Evolutionary conservation across 2,113 vertebrate genomes (phyloP).

Genomic region (Dendrocopos noguchii): DNA sequence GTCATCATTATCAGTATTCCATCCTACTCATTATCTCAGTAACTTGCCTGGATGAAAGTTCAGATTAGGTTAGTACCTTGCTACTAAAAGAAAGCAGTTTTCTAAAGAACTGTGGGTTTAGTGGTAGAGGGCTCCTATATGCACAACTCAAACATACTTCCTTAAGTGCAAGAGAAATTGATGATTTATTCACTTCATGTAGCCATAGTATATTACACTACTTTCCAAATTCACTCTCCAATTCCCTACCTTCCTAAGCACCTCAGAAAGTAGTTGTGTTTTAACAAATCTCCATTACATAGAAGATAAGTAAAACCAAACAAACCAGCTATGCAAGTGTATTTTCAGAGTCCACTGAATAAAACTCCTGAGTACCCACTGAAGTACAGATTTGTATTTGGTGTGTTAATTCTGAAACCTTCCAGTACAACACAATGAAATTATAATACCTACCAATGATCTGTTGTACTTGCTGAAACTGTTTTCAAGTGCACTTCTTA

Average conservation of each 20-base stretch:
- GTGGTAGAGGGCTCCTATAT: neutral
- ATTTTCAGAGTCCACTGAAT: neutral
- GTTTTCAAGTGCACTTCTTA: slow-evolving; percentile 83
- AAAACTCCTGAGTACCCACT: neutral
- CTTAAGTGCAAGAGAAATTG: neutral
- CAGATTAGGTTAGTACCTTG: neutral
- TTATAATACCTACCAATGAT: slow-evolving; percentile 74
- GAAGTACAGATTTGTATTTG: neutral
- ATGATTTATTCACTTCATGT: neutral
- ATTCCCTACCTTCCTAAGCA: neutral
- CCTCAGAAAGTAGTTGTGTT: neutral
- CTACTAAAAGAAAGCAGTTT: neutral
- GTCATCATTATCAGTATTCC: neutral
- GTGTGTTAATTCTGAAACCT: neutral
- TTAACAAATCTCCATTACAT: neutral
- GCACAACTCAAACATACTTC: neutral
- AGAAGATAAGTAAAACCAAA: neutral
- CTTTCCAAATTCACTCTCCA: neutral
- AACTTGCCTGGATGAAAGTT: neutral
- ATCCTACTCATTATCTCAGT: neutral
- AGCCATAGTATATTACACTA: neutral
- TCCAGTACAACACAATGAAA: neutral
- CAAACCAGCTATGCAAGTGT: neutral
- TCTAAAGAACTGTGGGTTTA: neutral
- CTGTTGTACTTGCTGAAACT: slow-evolving; percentile 82